These are phyloP conservation scores for Aurelia aurita DNA, from an alignment of 30 jellyfish, hydroid and myxozoan species.

Conservation along the genomic window DNA sequence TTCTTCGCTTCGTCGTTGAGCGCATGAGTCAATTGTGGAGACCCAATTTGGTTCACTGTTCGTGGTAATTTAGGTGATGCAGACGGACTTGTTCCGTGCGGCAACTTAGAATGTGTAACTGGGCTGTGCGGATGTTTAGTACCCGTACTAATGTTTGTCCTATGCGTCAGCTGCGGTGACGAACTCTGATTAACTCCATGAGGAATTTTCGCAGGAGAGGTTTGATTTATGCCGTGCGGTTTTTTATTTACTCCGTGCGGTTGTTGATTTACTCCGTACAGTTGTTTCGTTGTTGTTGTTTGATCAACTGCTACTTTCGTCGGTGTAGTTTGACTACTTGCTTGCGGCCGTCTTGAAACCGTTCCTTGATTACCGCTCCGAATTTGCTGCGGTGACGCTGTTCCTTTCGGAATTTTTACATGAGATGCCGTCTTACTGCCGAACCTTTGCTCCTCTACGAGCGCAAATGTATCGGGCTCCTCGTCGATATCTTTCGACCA, in stretches of 20 bases:
- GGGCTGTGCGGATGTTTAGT: background rate
- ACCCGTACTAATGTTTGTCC: background rate
- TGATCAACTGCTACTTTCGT: background rate
- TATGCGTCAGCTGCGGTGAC: background rate
- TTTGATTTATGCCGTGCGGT: background rate
- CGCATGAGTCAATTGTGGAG: background rate
- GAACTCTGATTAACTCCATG: background rate
- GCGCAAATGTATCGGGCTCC: background rate
- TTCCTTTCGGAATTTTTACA: background rate
- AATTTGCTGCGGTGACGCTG: background rate
- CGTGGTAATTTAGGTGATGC: background rate
- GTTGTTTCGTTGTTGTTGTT: background rate
- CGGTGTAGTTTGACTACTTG: constrained; percentile 1
- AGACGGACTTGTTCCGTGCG: background rate
- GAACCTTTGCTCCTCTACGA: background rate
- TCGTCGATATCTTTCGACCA: background rate
- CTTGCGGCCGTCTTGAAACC: background rate
- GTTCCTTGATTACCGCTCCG: background rate
- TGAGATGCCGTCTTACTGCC: background rate
- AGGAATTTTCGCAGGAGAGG: background rate
- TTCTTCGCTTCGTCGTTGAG: constrained; percentile 15
- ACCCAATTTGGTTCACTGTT: background rate
- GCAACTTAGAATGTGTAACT: background rate
- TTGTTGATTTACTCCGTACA: background rate
- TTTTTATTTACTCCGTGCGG: background rate